These are phyloP conservation scores for Adelphocoris suturalis DNA, from an alignment of 2,888 invertebrate species.

Conservation along the genomic window DNA sequence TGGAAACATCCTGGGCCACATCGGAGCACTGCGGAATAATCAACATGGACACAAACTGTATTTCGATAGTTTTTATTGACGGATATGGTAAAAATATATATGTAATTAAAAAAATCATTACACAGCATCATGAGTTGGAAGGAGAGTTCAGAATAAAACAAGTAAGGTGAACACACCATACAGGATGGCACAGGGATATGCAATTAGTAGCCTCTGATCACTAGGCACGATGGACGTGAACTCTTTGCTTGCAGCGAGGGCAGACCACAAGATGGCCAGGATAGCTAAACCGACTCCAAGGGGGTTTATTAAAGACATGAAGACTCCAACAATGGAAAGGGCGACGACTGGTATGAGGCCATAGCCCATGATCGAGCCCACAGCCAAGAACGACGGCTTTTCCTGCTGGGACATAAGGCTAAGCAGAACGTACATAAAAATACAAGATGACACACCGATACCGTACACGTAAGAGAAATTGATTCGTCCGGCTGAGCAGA, in stretches of 20 bases:
- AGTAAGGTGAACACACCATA: conserved; percentile 96
- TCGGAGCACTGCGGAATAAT: no score
- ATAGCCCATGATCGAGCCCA: conserved; percentile 94
- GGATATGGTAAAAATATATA: neutral
- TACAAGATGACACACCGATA: conserved; percentile 91
- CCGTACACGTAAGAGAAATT: conserved; percentile 97
- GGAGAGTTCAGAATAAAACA: conserved; percentile 87
- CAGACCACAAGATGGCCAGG: conserved; percentile 91
- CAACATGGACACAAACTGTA: no score
- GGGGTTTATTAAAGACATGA: conserved; percentile 86
- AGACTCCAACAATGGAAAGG: conserved; percentile 88
- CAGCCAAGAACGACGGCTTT: conserved; percentile 87
- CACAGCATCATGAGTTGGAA: neutral
- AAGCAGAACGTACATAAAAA: conserved; percentile 92
- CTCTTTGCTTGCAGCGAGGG: conserved; percentile 93
- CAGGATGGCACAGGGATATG: conserved; percentile 95
- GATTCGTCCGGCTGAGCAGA: conserved; percentile 88
- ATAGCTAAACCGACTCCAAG: conserved; percentile 85
- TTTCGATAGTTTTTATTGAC: conserved; percentile 4
- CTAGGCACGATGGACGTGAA: conserved; percentile 93
- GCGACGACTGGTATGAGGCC: conserved; percentile 94
- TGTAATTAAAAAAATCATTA: neutral
- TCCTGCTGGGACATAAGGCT: conserved; percentile 88
- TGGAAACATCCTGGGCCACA: no score
- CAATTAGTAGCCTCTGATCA: conserved; percentile 91